These are phyloP conservation scores for Asobara japonica DNA, from an alignment of 1,140 invertebrate genomes.

Conservation along the genomic window DNA sequence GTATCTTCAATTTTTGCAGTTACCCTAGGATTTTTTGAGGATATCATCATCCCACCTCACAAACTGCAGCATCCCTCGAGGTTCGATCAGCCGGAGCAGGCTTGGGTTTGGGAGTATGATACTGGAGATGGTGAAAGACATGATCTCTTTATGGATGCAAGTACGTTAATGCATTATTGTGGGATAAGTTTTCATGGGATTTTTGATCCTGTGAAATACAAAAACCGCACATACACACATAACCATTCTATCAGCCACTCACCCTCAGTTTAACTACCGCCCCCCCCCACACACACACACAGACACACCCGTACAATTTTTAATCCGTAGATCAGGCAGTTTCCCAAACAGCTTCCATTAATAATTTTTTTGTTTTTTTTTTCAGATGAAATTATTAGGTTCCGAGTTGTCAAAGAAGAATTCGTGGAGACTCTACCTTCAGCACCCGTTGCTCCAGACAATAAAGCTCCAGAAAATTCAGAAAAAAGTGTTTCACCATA, in stretches of 20 bases:
- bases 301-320: background rate
- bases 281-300: no score
- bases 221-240: no score
- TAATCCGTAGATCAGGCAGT: background rate
- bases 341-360: background rate
- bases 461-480: slow-evolving; percentile 61
- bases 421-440: slow-evolving; percentile 90
- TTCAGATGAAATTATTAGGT: slow-evolving; percentile 86
- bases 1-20: slow-evolving; percentile 70
- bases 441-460: slow-evolving; percentile 70
- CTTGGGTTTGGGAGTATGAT: slow-evolving; percentile 96
- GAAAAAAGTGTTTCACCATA: slow-evolving; percentile 75
- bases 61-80: slow-evolving; percentile 89
- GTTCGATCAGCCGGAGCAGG: slow-evolving; percentile 93
- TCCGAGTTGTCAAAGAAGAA: slow-evolving; percentile 86
- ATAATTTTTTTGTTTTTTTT: slow-evolving; percentile 40
- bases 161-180: slow-evolving; percentile 59
- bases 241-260: no score
- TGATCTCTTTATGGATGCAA: slow-evolving; percentile 88
- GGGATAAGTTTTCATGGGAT: no score
- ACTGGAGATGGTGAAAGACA: slow-evolving; percentile 85
- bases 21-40: slow-evolving; percentile 94
- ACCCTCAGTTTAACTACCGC: no score
- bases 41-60: slow-evolving; percentile 90
- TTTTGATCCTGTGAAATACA: no score